These are phyloP conservation scores for Chironomus tentans DNA, from an alignment of 2,888 invertebrate species.

Conservation along the genomic window DNA sequence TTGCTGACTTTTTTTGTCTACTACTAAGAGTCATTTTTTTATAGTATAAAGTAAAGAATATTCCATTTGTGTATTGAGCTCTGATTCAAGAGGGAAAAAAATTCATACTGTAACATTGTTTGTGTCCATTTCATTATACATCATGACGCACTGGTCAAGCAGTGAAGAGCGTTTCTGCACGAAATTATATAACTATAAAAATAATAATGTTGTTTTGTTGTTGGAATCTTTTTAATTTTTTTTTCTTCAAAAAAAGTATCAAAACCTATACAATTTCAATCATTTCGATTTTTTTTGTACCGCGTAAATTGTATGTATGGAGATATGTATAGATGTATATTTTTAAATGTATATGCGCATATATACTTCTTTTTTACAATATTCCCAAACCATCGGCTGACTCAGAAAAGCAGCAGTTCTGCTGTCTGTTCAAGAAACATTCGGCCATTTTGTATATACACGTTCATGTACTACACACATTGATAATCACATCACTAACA, in stretches of 20 bases:
- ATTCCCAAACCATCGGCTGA: constrained; percentile 24
- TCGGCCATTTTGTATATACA: constrained; percentile 22
- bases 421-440: constrained; percentile 23
- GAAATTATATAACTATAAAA: constrained; percentile 1
- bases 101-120: too few relatives aligned
- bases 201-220: constrained; percentile 2
- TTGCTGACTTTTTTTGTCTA: too few relatives aligned
- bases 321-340: neutral
- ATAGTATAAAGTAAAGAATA: too few relatives aligned
- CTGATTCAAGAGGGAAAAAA: too few relatives aligned
- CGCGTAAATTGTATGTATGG: neutral
- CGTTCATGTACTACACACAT: neutral
- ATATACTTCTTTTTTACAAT: constrained; percentile 18
- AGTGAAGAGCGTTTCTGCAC: neutral
- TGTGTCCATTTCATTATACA: too few relatives aligned
- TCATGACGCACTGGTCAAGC: neutral
- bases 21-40: too few relatives aligned
- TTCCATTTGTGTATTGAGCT: too few relatives aligned
- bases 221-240: neutral
- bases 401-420: constrained; percentile 13
- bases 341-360: neutral
- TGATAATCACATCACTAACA: neutral
- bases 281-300: neutral
- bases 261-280: constrained; percentile 9
- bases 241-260: neutral